Evolutionary conservation across 2,797 vertebrate genomes (phyloP), one percentile per base, ranked within the genome.

Genomic region (Muscicapa striata): DNA sequence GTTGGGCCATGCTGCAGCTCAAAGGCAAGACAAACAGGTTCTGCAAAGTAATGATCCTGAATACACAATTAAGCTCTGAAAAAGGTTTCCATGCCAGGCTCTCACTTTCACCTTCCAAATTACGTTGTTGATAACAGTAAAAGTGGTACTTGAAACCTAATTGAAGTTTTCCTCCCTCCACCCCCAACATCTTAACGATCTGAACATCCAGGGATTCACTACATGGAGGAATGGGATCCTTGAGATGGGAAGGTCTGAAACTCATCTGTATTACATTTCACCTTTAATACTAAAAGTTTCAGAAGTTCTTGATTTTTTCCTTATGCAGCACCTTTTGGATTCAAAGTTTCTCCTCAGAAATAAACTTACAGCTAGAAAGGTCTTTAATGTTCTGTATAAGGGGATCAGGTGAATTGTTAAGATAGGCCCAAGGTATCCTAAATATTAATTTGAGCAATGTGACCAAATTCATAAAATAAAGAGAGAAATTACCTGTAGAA

Each of bases 11-110:
- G 66, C 27, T 46, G 54, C 54, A 70, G 43, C 73, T 78, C 26
- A 27, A 79, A 86, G 69, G 69, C 85, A 84, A 74, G 92, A 59
- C 51, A 52, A 84, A 89, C 87, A 68, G 59, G 64, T 94, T 93
- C 67, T 93, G 41, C 63, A 24, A 34, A 80, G 52, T 24, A 40
- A 55, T 55, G 68, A 51, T 64, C 30, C 8, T 7, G 34, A 88
- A 61, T 62, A 34, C 10, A 10, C 40, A 80, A 2, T 43, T 78
- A 78, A 78, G 38, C 30, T 57, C 2, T 78, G 0, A 9, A 58
- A 69, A 72, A 64, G 11, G 5, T 73, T 75, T 90, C 45, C n/a
- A 3, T 79, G 62, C 21, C 38, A 49, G 36, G 49, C 45, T 59
- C 20, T 81, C 74, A 59, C 66, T 68, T 72, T 21, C 21, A n/a